Base-by-base conservation (phyloP, 2,113 vertebrate species). In the Atractosteus spatula region DNA sequence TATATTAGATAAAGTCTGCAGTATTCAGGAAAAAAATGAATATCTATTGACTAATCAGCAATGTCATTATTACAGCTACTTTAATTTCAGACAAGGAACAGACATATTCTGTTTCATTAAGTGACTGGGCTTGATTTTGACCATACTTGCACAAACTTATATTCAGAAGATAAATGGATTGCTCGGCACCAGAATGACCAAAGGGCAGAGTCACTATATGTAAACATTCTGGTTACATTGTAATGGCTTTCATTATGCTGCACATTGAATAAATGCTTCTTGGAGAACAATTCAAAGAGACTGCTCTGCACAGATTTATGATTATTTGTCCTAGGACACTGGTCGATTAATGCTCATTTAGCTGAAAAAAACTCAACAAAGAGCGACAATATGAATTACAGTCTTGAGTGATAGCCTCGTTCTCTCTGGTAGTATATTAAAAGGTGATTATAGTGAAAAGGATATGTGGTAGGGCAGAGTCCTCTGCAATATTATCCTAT, bases 131-230 rank as follows among this genome's bases (percentile, higher is more conserved):
- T 51, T 5, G 5, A 7, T 51, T 51, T 51, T 10, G 47, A 10
- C 47, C 47, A 10, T 51, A 51, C 47, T 51, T 29, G 17, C 17
- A 29, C 17, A 66, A 66, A 56, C n/a, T 14, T 14, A 41, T 5
- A 3, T 41, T n/a, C 57, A 4, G 70, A 63, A 71, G 71, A 73
- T 47, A 12, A 67, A 73, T 68, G 4, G 54, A 16, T 43, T 17
- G 13, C 12, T 14, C 41, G 5, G 41, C 57, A 66, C 66, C 57
- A 8, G 55, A 7, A 43, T 16, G 14, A 73, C 55, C 54, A 42
- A 72, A 7, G n/a, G 51, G 42, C 42, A 11, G 8, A 11, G 45
- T 55, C 54, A 10, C 7, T n/a, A 41, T 3, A 14, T 13, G 54
- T 41, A 55, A 56, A 55, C 47, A 41, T 55, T 17, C 47, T 11